Evolutionary conservation across 2,797 vertebrate genomes (phyloP), one percentile per base, ranked within the genome.

Genomic region (Falco berigora): DNA sequence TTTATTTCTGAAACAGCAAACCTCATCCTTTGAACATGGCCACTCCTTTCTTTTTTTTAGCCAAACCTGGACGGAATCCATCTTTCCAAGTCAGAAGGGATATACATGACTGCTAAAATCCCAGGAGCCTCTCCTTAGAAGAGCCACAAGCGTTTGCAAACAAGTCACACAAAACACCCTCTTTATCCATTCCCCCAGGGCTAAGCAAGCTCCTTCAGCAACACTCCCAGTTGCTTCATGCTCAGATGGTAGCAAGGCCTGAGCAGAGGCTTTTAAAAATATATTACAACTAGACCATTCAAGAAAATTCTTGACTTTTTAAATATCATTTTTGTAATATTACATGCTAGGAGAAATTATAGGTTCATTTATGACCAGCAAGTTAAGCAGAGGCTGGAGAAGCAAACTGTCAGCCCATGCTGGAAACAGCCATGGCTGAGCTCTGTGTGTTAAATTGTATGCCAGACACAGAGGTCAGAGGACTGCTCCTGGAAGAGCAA

Each of bases 101-200:
- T 84, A 78, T 95, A 87, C 64, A 67, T n/a, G 67, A 82, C 88
- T 88, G 30, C 14, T 77, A 93, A 95, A 95, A 88, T 92, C 83
- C 74, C 88, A 73, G 68, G 34, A 86, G 49, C 69, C 74, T 92
- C 52, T 79, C 83, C 90, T 91, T 61, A 74, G 46, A 95, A 94
- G 36, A 93, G 86, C 92, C 85, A 95, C 82, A 52, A 38, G 96
- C 78, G 75, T 91, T 93, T 93, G 81, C 92, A 94, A 94, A 92
- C 82, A 90, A 92, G 87, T 88, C 85, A 84, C 69, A 92, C 1
- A 13, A 78, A 95, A 92, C 79, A 95, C 38, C 53, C 87, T 77
- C 85, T 88, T 86, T 74, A 80, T 89, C 75, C 64, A 19, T 88
- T 94, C 76, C 94, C 78, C 40, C 36, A 44, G 73, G 44, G 91